Conservation (phyloP, 2,888 invertebrate species). For the Creontiades dilutus region DNA sequence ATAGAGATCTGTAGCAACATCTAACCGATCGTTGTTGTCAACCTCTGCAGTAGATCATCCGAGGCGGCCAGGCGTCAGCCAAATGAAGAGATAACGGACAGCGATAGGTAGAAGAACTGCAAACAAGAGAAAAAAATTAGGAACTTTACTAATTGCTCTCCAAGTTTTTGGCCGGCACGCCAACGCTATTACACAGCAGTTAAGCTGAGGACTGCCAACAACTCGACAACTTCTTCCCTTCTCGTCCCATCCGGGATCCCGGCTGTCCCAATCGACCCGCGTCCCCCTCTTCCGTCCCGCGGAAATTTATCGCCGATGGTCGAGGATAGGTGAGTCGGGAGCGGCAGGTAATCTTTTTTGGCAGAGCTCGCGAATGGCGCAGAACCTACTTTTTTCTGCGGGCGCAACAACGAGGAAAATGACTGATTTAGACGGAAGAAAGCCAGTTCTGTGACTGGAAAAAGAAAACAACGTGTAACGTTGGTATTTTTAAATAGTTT, state of each 20-base stretch:
- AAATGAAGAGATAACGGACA: neutral
- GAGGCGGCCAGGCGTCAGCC: neutral
- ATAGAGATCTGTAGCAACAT: no score
- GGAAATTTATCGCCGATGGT: conserved; percentile 14
- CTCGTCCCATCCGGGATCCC: neutral
- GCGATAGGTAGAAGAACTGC: neutral
- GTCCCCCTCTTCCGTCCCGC: neutral
- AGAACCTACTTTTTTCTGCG: neutral
- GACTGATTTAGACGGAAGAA: no score
- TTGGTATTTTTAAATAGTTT: no score
- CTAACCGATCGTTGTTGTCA: no score
- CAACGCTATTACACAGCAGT: conserved; percentile 14
- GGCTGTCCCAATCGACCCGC: neutral
- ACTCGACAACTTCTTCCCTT: neutral
- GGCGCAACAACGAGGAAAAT: no score
- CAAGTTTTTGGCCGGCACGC: conserved; percentile 21
- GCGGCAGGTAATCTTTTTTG: conserved; percentile 36
- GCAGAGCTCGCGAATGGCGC: neutral
- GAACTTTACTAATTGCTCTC: conserved; percentile 19
- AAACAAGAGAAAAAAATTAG: neutral
- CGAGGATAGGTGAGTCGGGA: conserved; percentile 5
- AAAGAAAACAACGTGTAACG: no score
- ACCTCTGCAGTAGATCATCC: neutral
- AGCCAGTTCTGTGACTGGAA: no score
- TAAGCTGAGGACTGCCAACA: conserved; percentile 19